Percentiles rank a stretch among this genome's conserved stretches.
Evolutionary conservation across 2,888 invertebrate species (phyloP).

Genomic region (Anodontia alba): DNA sequence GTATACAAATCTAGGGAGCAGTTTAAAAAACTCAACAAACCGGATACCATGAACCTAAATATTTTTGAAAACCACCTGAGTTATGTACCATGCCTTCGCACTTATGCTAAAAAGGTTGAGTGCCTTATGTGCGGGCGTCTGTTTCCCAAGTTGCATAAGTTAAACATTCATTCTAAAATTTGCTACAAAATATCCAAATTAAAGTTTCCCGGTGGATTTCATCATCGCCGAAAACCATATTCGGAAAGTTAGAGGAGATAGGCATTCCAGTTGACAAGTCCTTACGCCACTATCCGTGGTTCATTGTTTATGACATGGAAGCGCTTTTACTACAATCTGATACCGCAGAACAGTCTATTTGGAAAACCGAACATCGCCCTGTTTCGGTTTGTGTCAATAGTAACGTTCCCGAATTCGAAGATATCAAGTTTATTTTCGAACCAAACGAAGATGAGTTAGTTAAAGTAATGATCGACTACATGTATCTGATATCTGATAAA

Average conservation of each 20-base stretch:
- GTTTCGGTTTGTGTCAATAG: conserved; percentile 32
- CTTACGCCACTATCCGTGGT: conserved; percentile 24
- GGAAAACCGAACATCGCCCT: conserved; percentile 21
- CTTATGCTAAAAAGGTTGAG: background rate
- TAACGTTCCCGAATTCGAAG: conserved; percentile 30
- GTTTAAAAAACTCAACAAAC: background rate
- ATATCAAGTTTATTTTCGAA: conserved; percentile 26
- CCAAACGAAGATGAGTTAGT: background rate
- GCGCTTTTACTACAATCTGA: conserved; percentile 6
- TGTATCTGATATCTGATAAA: conserved; percentile 12
- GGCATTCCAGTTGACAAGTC: conserved; percentile 12
- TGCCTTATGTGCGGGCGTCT: conserved; percentile 15
- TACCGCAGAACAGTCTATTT: background rate
- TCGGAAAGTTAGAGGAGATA: conserved; percentile 34
- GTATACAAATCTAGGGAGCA: conserved; percentile 18
- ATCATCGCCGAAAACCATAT: conserved; percentile 2
- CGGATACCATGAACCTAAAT: conserved; percentile 30
- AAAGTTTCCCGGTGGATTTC: conserved; percentile 31
- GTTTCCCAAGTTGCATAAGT: background rate
- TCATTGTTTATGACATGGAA: conserved; percentile 39
- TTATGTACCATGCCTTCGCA: conserved; percentile 6
- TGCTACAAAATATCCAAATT: conserved; percentile 17
- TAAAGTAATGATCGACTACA: conserved; percentile 19
- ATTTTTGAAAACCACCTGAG: conserved; percentile 26
- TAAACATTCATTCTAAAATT: conserved; percentile 1